Evolutionary conservation across 2,113 vertebrate species (phyloP).

Genomic region (Madoqua kirkii): DNA sequence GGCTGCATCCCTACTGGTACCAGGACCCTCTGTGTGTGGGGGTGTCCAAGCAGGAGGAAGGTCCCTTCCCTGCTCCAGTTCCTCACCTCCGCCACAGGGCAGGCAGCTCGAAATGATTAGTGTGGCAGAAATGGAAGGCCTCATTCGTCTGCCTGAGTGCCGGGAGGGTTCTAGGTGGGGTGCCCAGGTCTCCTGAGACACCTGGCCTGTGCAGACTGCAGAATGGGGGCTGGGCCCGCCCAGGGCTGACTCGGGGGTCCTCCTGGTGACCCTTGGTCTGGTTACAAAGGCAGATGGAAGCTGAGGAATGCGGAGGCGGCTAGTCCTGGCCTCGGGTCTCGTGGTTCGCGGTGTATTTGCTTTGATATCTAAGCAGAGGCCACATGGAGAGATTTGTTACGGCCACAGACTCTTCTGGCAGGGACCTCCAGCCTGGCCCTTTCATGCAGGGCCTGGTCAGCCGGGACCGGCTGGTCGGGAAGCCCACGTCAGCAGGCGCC

Average conservation of each 20-base stretch:
- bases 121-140: not conserved
- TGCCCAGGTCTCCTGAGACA: not conserved
- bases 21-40: not conserved
- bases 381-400: not conserved
- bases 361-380: not conserved
- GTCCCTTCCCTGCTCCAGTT: not conserved
- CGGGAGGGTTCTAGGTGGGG: not conserved
- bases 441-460: not conserved
- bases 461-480: not conserved
- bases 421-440: not conserved
- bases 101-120: not conserved
- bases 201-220: not conserved
- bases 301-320: not conserved
- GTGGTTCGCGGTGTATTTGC: not conserved
- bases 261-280: not conserved
- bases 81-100: rapidly evolving
- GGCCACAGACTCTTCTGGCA: not conserved
- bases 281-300: slow-evolving; percentile 13
- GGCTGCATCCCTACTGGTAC: not conserved
- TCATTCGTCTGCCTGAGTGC: not conserved
- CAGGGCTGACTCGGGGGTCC: not conserved
- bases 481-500: not conserved
- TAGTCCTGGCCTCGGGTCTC: not conserved
- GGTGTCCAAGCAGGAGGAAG: not conserved
- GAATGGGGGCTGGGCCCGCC: not conserved